Base-by-base conservation (phyloP, 2,888 invertebrate species). In the Dolichopus griseipennis region DNA sequence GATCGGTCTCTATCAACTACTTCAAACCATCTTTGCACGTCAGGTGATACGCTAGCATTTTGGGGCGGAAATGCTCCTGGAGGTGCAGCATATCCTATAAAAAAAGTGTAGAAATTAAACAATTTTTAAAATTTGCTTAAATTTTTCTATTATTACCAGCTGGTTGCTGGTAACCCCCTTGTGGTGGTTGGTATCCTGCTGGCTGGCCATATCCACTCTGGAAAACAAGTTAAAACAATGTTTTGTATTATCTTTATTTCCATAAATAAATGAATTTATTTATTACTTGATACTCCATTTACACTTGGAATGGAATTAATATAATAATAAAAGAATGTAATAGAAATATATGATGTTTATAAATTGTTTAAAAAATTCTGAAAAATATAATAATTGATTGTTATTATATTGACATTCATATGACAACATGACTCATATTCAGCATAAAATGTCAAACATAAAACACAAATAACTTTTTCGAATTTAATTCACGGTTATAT, bases 1-100 rank as follows among this genome's bases (percentile, higher is more conserved):
- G 93, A 93, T 37, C 86, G 85, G 77, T 95, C 94, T 73, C 86
- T 85, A 76, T 95, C 95, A 0, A 95, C 94, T 20, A 92, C 86
- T 34, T 81, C 80, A 78, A 95, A 95, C 93, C 94, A 94, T 76
- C 90, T 89, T 73, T 89, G 88, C 1, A 92, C 87, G 78, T 93
- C 90, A 0, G 93, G 91, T 67, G 85, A 85, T 0, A 87, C 82
- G 41, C 84, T 84, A 1, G 83, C 83, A n/a, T 83, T 78, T 65
- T 85, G 85, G 20, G 77, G 79, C 61, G 78, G 76, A 73, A 76
- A 79, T 66, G 82, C 75, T 67, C 82, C 75, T 65, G 81, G 75
- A 66, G 81, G 79, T 0, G 80, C 74, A 9, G 77, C 70, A 71
- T 79, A 80, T 37, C 79, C 79, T 18, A 22, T 21, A 62, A 22